Percentiles rank a stretch among this genome's conserved stretches.
These are phyloP conservation scores for Vanessa tameamea DNA, from an alignment of 1,140 invertebrate genomes.

Conservation along the genomic window DNA sequence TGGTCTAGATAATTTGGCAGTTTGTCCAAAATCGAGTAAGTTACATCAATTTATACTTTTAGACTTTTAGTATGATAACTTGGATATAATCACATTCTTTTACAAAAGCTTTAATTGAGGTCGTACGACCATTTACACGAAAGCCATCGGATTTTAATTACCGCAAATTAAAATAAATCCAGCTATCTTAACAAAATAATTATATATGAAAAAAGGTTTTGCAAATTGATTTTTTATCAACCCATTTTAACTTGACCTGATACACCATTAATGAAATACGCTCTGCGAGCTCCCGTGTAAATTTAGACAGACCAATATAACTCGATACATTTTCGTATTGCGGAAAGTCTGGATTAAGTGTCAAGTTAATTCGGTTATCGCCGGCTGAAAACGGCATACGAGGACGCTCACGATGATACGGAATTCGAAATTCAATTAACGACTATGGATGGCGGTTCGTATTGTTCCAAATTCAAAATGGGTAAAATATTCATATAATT, in stretches of 20 bases:
- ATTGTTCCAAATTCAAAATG: conserved; percentile 23
- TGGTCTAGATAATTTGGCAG: too few relatives aligned
- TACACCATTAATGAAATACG: conserved; percentile 17
- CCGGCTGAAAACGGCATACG: conserved; percentile 23
- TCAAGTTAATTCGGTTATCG: conserved; percentile 12
- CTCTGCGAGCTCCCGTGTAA: conserved; percentile 14
- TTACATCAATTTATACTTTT: too few relatives aligned
- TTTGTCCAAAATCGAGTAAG: too few relatives aligned
- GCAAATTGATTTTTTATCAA: conserved; percentile 17
- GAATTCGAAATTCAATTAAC: conserved; percentile 35
- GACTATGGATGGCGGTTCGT: conserved; percentile 11
- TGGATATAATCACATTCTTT: too few relatives aligned
- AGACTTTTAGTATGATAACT: too few relatives aligned
- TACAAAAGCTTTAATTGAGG: too few relatives aligned
- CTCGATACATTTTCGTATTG: background rate
- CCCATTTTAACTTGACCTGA: conserved; percentile 14
- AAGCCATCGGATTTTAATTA: too few relatives aligned
- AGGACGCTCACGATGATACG: conserved; percentile 24
- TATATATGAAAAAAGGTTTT: conserved; percentile 2
- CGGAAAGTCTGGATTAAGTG: background rate
- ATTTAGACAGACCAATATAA: conserved; percentile 13
- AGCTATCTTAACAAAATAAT: background rate
- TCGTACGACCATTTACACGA: too few relatives aligned
- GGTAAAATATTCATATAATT: conserved; percentile 26
- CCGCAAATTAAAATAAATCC: background rate